Evolutionary conservation across 2,113 vertebrate genomes (phyloP).

Genomic region (Hippocampus barbouri): DNA sequence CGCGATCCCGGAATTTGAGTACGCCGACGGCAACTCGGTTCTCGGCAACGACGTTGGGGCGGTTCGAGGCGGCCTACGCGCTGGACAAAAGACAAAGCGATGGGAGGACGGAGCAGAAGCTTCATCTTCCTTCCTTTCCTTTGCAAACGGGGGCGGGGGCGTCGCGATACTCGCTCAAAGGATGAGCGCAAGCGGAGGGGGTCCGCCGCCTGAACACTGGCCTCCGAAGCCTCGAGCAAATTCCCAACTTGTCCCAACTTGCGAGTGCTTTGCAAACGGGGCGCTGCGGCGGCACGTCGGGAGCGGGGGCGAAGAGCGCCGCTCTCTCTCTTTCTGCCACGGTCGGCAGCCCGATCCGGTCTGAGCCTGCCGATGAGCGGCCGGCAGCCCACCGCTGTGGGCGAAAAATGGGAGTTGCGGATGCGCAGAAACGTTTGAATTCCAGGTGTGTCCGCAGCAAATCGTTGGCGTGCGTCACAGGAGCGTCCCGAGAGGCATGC

Average conservation of each 20-base stretch:
- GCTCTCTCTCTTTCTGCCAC: slow-evolving; percentile 17
- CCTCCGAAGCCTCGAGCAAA: slow-evolving; percentile 11
- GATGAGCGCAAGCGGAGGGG: slow-evolving; percentile 12
- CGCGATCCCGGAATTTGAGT: too few species aligned
- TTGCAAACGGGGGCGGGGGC: too few species aligned
- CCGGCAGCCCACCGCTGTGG: slow-evolving; percentile 11
- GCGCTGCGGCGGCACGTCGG: slow-evolving; percentile 34
- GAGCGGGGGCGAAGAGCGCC: slow-evolving; percentile 40
- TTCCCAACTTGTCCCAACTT: slow-evolving; percentile 53
- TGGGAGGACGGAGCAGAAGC: not conserved
- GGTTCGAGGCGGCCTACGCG: slow-evolving; percentile 7
- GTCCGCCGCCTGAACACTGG: too few species aligned
- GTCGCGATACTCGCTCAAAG: not conserved
- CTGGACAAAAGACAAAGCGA: slow-evolving; percentile 16
- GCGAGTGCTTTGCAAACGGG: slow-evolving; percentile 33
- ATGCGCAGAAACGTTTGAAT: slow-evolving; percentile 10
- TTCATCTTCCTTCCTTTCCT: too few species aligned
- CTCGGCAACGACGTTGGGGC: slow-evolving; percentile 40
- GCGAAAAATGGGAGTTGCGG: not conserved
- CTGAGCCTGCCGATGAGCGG: slow-evolving; percentile 32
- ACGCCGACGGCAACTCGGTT: slow-evolving; percentile 34
- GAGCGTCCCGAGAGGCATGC: slow-evolving; percentile 35
- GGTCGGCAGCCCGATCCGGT: slow-evolving; percentile 36
- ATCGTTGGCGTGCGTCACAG: slow-evolving; percentile 38
- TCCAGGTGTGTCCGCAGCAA: slow-evolving; percentile 5